Base-by-base conservation (phyloP, 2,888 invertebrate genomes). In the Metacarcinus magister region DNA sequence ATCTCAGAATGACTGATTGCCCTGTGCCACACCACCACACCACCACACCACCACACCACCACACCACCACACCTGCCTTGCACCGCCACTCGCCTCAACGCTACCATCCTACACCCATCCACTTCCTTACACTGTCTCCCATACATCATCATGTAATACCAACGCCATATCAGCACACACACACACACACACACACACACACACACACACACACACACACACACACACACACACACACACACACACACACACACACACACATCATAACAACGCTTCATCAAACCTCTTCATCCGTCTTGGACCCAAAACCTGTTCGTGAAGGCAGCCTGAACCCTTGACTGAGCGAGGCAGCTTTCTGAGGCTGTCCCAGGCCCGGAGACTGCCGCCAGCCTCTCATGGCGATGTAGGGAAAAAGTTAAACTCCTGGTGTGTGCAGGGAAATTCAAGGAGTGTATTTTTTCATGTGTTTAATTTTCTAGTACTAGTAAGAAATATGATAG, bases 171-270 rank as follows among this genome's bases (percentile, higher is more conserved):
- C 39, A 39, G 54, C 93, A 60, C 7, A 7, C 93, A 60, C 67
- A 19, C 32, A 60, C 39, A 82, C 87, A 43, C 94, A 94, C 87
- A 94, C 87, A 87, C n/a, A 87, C 48, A 46, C 94, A 82, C 75
- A 60, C 43, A 82, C 94, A 32, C 75, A 94, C 75, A 94, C 75
- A 75, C 94, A 94, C 54, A 54, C 39, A 93, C 94, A 94, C 75
- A 75, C 67, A 94, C 75, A 82, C 67, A 32, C 94, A 82, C 75
- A 44, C 94, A 44, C 75, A 46, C 39, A 46, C 23, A 93, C 43
- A 94, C 75, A 93, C 19, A 93, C 93, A 93, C 67, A 23, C 90
- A 90, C 90, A 90, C 90, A 90, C 90, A 90, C 90, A 90, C 90
- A 43, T n/a, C 10, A 28, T n/a, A 82, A 7, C 75, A 82, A n/a